Percentiles rank a stretch among this genome's conserved stretches.
Evolutionary conservation across 2,113 vertebrate genomes (phyloP).

Genomic region (Mellivora capensis): DNA sequence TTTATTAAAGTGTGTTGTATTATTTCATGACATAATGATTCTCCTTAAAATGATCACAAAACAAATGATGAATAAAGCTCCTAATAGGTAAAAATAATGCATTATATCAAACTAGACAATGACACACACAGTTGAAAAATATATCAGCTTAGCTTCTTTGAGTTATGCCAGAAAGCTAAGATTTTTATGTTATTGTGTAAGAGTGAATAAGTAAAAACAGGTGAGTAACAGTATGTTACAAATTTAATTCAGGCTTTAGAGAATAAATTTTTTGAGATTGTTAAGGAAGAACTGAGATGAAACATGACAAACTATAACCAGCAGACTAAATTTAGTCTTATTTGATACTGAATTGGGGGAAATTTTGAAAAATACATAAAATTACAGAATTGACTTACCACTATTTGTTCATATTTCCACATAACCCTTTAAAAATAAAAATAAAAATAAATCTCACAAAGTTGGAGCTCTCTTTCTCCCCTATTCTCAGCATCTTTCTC

Average conservation of each 20-base stretch:
- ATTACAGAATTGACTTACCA: not conserved
- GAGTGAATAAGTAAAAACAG: not conserved
- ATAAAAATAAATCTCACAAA: not conserved
- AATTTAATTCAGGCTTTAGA: not conserved
- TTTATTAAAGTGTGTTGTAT: not conserved
- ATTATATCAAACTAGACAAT: not conserved
- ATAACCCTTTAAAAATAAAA: not conserved
- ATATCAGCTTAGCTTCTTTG: not conserved
- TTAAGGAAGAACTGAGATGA: not conserved
- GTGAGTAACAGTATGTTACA: not conserved
- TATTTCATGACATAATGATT: not conserved
- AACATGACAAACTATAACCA: not conserved
- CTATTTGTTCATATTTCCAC: constrained; percentile 2
- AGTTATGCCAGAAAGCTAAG: not conserved
- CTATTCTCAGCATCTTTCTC: not conserved
- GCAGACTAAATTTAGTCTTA: not conserved
- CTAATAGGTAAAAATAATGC: not conserved
- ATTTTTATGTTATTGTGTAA: not conserved
- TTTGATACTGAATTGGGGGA: not conserved
- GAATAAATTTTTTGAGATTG: not conserved
- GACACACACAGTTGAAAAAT: not conserved
- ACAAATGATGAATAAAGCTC: not conserved
- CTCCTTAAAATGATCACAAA: constrained; percentile 26
- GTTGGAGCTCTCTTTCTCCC: not conserved
- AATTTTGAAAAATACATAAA: not conserved